phyloP scores from a whole-genome alignment of 2,113 vertebrate species.

The Axis porcinus region DNA sequence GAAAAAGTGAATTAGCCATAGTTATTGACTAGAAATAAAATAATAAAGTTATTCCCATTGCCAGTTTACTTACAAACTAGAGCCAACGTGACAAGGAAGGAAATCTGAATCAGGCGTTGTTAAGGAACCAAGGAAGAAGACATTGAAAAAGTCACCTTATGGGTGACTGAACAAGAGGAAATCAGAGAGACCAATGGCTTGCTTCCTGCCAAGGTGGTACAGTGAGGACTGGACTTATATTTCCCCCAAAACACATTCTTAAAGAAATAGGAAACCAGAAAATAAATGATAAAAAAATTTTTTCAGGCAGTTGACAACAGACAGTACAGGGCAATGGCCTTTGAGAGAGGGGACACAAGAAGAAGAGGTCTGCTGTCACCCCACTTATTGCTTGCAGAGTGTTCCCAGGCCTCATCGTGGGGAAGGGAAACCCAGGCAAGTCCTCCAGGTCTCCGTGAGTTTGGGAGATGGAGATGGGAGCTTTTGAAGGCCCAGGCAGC shows the following conservation, averaged over 20 bases:
- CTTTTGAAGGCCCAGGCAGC: neutral
- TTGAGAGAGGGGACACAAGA: neutral
- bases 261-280: neutral
- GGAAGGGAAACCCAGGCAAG: neutral
- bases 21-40: slow-evolving; percentile 15
- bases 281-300: neutral
- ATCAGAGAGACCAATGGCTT: neutral
- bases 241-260: neutral
- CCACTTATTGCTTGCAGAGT: neutral
- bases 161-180: neutral
- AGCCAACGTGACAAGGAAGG: neutral
- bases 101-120: neutral
- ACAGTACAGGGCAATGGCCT: neutral
- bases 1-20: slow-evolving; percentile 3
- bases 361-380: neutral
- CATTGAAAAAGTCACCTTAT: neutral
- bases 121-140: neutral
- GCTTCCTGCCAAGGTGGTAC: neutral
- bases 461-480: neutral
- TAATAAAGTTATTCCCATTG: slow-evolving; percentile 29
- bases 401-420: neutral
- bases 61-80: slow-evolving; percentile 1
- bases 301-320: neutral
- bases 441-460: neutral
- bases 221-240: neutral